Conservation (phyloP, 1,140 invertebrate species). For the Drosophila ogumai region DNA sequence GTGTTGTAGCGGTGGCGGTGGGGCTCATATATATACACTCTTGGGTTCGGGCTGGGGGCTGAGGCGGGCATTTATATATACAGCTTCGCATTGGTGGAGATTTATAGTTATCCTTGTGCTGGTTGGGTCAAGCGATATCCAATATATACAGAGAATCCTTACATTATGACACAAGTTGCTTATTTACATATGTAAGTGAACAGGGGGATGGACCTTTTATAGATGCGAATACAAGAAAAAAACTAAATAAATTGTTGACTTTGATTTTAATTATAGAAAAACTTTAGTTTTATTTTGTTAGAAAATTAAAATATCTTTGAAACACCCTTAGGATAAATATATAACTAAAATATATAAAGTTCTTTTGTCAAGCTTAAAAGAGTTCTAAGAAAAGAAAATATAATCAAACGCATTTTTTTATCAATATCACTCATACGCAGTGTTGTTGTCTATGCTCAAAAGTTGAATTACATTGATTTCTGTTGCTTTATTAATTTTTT, state of each 20-base stretch:
- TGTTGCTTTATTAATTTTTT: neutral
- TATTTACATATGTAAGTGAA: conserved; percentile 28
- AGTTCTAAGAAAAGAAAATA: neutral
- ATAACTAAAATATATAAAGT: no score
- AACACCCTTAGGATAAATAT: no score
- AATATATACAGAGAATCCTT: conserved; percentile 23
- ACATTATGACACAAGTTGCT: conserved; percentile 43
- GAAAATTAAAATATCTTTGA: neutral
- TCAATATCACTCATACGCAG: conserved; percentile 1
- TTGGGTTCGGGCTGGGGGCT: conserved; percentile 4
- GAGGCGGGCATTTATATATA: conserved; percentile 34
- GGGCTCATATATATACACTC: conserved; percentile 35
- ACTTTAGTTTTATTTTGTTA: no score
- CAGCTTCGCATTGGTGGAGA: conserved; percentile 27
- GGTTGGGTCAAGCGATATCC: conserved; percentile 38
- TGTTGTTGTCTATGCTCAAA: neutral
- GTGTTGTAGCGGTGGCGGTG: conserved; percentile 24
- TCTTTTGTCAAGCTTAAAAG: no score
- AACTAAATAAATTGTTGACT: neutral
- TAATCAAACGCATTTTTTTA: neutral
- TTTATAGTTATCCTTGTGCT: conserved; percentile 12
- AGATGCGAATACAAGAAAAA: neutral
- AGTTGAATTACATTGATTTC: neutral
- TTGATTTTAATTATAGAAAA: neutral
- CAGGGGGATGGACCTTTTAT: conserved; percentile 4